These are phyloP conservation scores for Peromyscus maniculatus DNA, from an alignment of 2,113 vertebrate species.

Conservation along the genomic window DNA sequence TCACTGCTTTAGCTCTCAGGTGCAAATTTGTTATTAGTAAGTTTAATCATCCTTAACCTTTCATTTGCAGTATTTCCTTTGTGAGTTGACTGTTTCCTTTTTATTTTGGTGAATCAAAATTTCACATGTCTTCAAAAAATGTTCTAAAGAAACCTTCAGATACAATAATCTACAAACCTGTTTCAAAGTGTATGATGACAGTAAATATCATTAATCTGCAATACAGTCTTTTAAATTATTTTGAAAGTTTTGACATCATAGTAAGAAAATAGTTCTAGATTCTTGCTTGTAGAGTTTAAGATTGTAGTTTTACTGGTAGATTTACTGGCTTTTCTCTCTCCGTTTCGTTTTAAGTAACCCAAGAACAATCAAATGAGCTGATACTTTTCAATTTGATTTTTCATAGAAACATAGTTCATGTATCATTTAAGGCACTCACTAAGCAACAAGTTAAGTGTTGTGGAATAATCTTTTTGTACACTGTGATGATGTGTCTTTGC, in stretches of 20 bases:
- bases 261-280: neutral
- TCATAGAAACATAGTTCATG: neutral
- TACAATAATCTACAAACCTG: neutral
- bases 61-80: neutral
- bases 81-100: neutral
- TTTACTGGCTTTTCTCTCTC: slow-evolving; percentile 21
- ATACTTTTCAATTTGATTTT: slow-evolving; percentile 13
- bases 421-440: neutral
- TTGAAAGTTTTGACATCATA: neutral
- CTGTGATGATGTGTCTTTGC: neutral
- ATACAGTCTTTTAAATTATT: neutral
- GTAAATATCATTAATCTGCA: neutral
- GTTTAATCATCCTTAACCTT: neutral
- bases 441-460: neutral
- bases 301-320: neutral
- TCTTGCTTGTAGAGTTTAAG: slow-evolving; percentile 29
- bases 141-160: slow-evolving; percentile 15
- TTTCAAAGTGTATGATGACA: neutral
- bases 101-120: neutral
- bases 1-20: neutral
- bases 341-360: slow-evolving; percentile 20
- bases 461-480: neutral
- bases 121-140: neutral
- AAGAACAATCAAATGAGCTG: slow-evolving; percentile 22
- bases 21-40: neutral